Evolutionary conservation across 2,797 vertebrate species (phyloP).

Genomic region (Gymnocypris eckloni): DNA sequence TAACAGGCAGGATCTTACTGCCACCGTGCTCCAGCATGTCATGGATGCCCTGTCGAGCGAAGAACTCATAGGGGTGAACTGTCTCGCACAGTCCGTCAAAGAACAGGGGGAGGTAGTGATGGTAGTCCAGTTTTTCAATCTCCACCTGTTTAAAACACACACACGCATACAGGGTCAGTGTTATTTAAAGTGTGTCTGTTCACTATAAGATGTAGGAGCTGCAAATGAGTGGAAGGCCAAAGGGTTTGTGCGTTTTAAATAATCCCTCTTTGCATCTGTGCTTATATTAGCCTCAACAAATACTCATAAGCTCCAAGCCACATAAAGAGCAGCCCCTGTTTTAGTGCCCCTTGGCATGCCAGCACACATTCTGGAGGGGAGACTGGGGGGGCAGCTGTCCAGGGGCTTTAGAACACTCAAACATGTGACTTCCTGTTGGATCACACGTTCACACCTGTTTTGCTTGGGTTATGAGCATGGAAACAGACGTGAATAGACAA

Average conservation of each 20-base stretch:
- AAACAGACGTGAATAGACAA: constrained; percentile 40
- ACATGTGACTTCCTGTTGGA: constrained; percentile 74
- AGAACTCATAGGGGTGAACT: constrained; percentile 89
- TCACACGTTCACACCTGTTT: constrained; percentile 76
- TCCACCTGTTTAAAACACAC: constrained; percentile 80
- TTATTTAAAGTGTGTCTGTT: constrained; percentile 12
- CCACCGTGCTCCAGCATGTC: constrained; percentile 93
- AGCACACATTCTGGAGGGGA: constrained; percentile 57
- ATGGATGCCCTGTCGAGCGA: constrained; percentile 90
- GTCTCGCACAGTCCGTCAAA: constrained; percentile 93
- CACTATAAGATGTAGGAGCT: background rate
- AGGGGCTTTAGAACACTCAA: constrained; percentile 69
- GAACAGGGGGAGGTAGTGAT: constrained; percentile 90
- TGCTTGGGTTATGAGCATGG: constrained; percentile 13
- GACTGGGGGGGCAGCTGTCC: constrained; percentile 69
- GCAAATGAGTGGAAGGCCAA: constrained; percentile 17
- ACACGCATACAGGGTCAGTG: constrained; percentile 13
- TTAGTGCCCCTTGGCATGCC: constrained; percentile 35
- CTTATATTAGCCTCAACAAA: constrained; percentile 40
- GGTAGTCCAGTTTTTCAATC: constrained; percentile 91
- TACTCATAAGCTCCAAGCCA: background rate
- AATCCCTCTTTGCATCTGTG: constrained; percentile 12
- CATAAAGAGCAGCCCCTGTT: constrained; percentile 24
- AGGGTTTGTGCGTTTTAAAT: constrained; percentile 39
- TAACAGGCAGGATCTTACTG: constrained; percentile 88